Conservation (phyloP, 2,113 vertebrate genomes). For the Sula dactylatra region DNA sequence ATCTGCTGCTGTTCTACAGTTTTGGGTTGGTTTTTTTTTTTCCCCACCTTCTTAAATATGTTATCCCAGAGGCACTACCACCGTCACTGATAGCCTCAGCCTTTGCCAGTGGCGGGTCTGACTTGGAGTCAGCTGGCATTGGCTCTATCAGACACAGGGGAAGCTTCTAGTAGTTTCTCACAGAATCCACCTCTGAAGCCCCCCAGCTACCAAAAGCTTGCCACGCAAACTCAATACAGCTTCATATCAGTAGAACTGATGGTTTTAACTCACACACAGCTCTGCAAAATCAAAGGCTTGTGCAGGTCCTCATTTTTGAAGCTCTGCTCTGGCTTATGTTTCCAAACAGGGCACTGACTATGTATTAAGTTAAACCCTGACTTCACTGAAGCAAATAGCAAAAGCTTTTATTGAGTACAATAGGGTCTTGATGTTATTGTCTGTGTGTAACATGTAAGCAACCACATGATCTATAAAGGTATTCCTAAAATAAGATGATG, state of each 20-base stretch:
- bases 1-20: not conserved
- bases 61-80: not conserved
- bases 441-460: not conserved
- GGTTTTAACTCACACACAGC: not conserved
- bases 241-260: not conserved
- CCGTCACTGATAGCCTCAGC: not conserved
- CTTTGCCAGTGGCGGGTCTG: not conserved
- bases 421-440: not conserved
- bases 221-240: not conserved
- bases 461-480: not conserved
- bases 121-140: not conserved
- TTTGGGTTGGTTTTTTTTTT: too few relatives aligned
- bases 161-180: not conserved
- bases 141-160: not conserved
- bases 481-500: not conserved
- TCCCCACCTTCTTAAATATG: not conserved
- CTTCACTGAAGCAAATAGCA: not conserved
- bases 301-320: not conserved
- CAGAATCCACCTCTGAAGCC: not conserved
- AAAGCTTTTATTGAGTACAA: not conserved
- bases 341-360: not conserved
- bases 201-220: not conserved
- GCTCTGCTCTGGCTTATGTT: not conserved
- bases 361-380: not conserved
- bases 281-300: not conserved